Evolutionary conservation across 2,888 invertebrate genomes (phyloP).

Genomic region (Biston betularia): DNA sequence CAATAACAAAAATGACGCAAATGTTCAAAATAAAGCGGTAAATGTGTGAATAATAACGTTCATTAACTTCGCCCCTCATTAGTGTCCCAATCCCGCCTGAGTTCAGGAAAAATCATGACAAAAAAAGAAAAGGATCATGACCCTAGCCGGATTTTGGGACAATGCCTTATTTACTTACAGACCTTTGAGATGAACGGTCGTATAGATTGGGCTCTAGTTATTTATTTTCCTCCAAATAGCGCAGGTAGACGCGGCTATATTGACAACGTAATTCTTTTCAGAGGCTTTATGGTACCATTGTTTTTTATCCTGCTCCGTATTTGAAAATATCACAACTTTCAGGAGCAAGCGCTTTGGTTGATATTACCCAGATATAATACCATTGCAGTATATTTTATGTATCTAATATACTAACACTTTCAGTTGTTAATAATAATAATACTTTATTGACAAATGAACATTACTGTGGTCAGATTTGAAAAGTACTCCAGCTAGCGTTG

Average conservation of each 20-base stretch:
- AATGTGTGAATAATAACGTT: constrained; percentile 49
- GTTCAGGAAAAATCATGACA: constrained; percentile 47
- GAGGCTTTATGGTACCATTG: constrained; percentile 14
- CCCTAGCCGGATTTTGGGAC: constrained; percentile 39
- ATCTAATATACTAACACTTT: neutral
- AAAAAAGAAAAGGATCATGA: constrained; percentile 42
- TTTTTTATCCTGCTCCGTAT: constrained; percentile 18
- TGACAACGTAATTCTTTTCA: constrained; percentile 33
- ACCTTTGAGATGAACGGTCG: constrained; percentile 42
- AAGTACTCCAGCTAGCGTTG: too few species aligned
- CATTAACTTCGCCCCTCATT: constrained; percentile 50
- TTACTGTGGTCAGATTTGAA: too few species aligned
- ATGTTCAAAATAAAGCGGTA: constrained; percentile 29
- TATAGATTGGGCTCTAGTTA: constrained; percentile 42
- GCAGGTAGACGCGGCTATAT: constrained; percentile 34
- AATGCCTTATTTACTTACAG: constrained; percentile 40
- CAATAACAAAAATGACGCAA: constrained; percentile 17
- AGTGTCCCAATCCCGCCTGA: constrained; percentile 43
- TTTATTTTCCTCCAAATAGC: constrained; percentile 40
- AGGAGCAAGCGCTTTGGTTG: neutral
- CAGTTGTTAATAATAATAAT: neutral
- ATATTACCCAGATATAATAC: neutral
- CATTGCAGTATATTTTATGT: neutral
- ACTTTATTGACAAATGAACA: neutral
- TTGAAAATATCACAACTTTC: constrained; percentile 6